Evolutionary conservation across 23 tunicate genomes (phyloP).

Genomic region (Ciona savignyi): DNA sequence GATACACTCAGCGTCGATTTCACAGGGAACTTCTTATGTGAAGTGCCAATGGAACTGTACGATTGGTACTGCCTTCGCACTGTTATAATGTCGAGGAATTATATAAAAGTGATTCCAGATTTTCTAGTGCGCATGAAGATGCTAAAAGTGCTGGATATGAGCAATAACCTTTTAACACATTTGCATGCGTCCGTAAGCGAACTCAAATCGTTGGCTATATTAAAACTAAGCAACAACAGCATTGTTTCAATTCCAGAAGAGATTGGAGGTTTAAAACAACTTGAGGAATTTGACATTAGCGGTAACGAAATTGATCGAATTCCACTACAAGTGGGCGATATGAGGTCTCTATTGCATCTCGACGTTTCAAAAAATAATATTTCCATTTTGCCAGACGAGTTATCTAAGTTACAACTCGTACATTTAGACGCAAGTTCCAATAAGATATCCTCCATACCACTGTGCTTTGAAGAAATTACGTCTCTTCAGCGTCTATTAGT

Average conservation of each 20-base stretch:
- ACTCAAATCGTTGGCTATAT: conserved; percentile 21
- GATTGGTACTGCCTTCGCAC: conserved; percentile 61
- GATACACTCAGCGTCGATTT: conserved; percentile 57
- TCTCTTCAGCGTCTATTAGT: conserved; percentile 30
- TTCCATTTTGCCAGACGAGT: conserved; percentile 43
- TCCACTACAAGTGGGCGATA: conserved; percentile 52
- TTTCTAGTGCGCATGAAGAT: conserved; percentile 28
- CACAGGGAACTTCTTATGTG: conserved; percentile 38
- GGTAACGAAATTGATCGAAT: conserved; percentile 44
- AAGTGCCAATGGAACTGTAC: conserved; percentile 57
- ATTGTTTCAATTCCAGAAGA: conserved; percentile 47
- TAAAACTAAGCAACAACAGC: conserved; percentile 43
- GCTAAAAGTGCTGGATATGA: conserved; percentile 44
- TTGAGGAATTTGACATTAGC: conserved; percentile 73
- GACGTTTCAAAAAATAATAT: conserved; percentile 67
- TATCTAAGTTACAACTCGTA: conserved; percentile 32
- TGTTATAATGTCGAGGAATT: conserved; percentile 40
- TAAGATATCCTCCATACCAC: conserved; percentile 46
- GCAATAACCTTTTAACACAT: conserved; percentile 48
- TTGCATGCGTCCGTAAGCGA: conserved; percentile 51
- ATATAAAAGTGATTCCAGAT: conserved; percentile 47
- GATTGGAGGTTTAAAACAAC: conserved; percentile 47
- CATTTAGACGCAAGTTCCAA: conserved; percentile 64
- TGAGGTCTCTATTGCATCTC: conserved; percentile 45
- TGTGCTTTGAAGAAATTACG: conserved; percentile 47